A percentile compares a stretch with the other conserved stretches of the same genome.
These are phyloP conservation scores for Acanthacorydalis orientalis DNA, from an alignment of 2,888 invertebrate species.

Conservation along the genomic window DNA sequence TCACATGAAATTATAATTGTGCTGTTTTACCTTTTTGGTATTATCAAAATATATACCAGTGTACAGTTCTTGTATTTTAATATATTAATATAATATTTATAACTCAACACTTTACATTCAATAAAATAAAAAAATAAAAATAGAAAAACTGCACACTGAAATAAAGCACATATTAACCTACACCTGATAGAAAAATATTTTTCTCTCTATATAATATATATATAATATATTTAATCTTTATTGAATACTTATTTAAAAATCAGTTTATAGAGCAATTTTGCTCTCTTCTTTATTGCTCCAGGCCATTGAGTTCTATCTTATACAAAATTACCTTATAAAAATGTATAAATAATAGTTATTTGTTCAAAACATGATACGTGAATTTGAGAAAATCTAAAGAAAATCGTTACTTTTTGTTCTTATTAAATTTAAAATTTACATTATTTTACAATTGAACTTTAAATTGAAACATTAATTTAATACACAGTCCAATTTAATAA, in stretches of 20 bases:
- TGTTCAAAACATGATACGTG: not conserved
- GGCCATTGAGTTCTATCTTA: not conserved
- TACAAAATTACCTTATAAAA: too few species aligned
- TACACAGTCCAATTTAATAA: too few species aligned
- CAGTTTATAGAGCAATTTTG: not conserved
- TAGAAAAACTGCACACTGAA: slow-evolving; percentile 1
- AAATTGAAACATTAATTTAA: too few species aligned
- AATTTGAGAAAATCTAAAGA: not conserved
- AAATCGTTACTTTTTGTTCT: not conserved
- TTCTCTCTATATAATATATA: slow-evolving; percentile 4
- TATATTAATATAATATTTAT: slow-evolving; percentile 7
- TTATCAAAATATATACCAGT: not conserved
- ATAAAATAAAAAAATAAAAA: not conserved
- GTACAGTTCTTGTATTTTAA: not conserved
- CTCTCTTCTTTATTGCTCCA: not conserved
- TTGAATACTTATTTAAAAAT: not conserved
- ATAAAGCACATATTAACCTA: slow-evolving; percentile 8
- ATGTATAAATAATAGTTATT: not conserved
- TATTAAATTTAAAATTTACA: not conserved
- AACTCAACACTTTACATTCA: not conserved
- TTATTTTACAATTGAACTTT: not conserved
- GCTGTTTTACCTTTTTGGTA: not conserved
- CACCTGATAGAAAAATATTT: slow-evolving; percentile 13
- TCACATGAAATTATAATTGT: not conserved
- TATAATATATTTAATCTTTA: not conserved